Conservation (phyloP, 2,888 invertebrate genomes). For the Ptychoptera contaminata region DNA sequence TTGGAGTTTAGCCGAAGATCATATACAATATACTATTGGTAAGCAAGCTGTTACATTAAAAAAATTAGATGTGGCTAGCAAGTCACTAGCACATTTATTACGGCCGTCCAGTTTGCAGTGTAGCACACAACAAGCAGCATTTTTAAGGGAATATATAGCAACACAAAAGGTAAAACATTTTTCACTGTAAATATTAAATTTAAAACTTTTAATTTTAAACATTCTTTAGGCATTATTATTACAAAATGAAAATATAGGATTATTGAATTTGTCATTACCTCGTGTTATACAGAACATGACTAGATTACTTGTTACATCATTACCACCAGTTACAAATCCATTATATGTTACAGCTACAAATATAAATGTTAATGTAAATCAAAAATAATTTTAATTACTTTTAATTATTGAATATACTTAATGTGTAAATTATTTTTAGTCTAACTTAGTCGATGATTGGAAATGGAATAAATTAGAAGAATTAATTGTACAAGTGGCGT, state of each 20-base stretch:
- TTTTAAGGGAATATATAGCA: constrained; percentile 74
- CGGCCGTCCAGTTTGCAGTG: constrained; percentile 54
- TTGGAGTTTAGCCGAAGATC: constrained; percentile 89
- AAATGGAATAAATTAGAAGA: constrained; percentile 66
- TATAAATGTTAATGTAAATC: constrained; percentile 22
- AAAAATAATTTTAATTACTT: background rate
- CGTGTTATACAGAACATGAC: constrained; percentile 50
- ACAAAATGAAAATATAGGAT: constrained; percentile 23
- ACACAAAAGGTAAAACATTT: constrained; percentile 53
- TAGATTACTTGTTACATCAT: constrained; percentile 40
- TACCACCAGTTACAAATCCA: constrained; percentile 19
- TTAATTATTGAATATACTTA: background rate
- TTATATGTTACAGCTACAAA: constrained; percentile 24
- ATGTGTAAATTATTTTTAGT: constrained; percentile 12
- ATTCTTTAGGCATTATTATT: constrained; percentile 25
- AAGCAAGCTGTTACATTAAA: constrained; percentile 74
- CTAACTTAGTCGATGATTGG: constrained; percentile 28
- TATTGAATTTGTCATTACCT: constrained; percentile 60
- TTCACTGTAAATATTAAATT: background rate
- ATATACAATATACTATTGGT: constrained; percentile 88
- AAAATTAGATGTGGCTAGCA: constrained; percentile 48
- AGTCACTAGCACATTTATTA: constrained; percentile 64
- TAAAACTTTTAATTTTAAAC: constrained; percentile 2
- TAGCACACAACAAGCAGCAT: constrained; percentile 58
- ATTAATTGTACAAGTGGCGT: constrained; percentile 53